Evolutionary conservation across 2,888 invertebrate species (phyloP).

Genomic region (Drosophila diplacantha): DNA sequence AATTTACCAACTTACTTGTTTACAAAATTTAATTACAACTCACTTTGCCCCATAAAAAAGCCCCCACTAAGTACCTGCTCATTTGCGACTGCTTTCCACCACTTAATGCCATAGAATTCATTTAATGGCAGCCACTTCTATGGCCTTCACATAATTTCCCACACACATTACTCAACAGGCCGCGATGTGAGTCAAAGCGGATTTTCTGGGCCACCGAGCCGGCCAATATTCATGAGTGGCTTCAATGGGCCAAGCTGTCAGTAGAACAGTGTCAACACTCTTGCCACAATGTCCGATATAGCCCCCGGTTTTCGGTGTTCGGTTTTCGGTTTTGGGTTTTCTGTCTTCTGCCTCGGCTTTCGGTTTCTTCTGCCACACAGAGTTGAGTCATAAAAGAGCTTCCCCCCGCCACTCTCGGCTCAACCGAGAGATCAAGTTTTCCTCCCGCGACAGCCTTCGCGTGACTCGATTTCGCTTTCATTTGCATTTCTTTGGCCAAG

Average conservation of each 20-base stretch:
- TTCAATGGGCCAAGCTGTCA: slow-evolving; percentile 10
- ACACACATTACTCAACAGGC: slow-evolving; percentile 12
- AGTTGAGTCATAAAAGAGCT: slow-evolving; percentile 51
- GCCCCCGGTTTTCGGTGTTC: background rate
- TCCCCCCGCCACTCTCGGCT: background rate
- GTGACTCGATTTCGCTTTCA: slow-evolving; percentile 67
- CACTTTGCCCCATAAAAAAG: no score
- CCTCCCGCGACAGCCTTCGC: slow-evolving; percentile 41
- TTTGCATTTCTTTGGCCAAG: slow-evolving; percentile 52
- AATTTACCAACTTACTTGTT: background rate
- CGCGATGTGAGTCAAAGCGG: slow-evolving; percentile 1
- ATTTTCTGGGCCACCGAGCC: slow-evolving; percentile 14
- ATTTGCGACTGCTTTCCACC: background rate
- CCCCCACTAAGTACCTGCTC: background rate
- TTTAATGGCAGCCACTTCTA: slow-evolving; percentile 4
- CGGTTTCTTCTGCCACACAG: slow-evolving; percentile 1
- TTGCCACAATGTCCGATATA: slow-evolving; percentile 32
- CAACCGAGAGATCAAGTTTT: slow-evolving; percentile 38
- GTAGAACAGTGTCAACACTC: slow-evolving; percentile 37
- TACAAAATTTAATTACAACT: background rate
- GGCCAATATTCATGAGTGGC: slow-evolving; percentile 17
- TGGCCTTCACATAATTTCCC: slow-evolving; percentile 17
- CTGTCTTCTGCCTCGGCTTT: background rate
- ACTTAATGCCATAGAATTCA: background rate
- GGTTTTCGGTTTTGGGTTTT: background rate